Evolutionary conservation across 1,140 invertebrate genomes (phyloP).

Genomic region (Lasioglossum baleicum): DNA sequence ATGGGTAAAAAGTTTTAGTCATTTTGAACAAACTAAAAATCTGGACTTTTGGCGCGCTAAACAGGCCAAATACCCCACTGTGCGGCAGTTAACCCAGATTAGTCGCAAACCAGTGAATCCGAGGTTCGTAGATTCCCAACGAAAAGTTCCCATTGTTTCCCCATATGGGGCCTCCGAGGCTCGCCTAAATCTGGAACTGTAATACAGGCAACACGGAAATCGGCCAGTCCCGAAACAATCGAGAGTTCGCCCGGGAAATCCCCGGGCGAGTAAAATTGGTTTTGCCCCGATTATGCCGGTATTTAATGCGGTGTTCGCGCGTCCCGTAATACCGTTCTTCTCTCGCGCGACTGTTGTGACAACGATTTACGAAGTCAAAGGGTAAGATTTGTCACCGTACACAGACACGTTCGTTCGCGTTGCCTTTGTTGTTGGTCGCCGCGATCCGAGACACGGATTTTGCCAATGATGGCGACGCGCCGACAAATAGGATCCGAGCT

Average conservation of each 20-base stretch:
- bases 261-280: constrained; percentile 3
- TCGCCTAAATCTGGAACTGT: background rate
- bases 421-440: background rate
- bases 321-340: background rate
- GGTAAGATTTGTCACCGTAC: constrained; percentile 8
- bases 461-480: too few relatives aligned
- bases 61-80: too few relatives aligned
- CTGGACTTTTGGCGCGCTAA: too few relatives aligned
- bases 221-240: background rate
- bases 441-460: background rate
- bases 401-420: background rate
- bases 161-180: background rate
- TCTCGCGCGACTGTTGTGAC: constrained; percentile 29
- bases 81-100: too few relatives aligned
- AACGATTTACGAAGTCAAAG: constrained; percentile 30
- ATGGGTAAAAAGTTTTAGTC: too few relatives aligned
- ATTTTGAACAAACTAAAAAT: too few relatives aligned
- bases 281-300: constrained; percentile 15
- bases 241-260: background rate
- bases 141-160: background rate
- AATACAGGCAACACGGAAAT: too few relatives aligned
- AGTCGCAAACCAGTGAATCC: too few relatives aligned
- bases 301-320: constrained; percentile 14
- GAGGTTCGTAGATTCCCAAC: too few relatives aligned
- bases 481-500: background rate